phyloP scores from a whole-genome alignment of 2,113 vertebrate genomes.

The Barbus barbus region DNA sequence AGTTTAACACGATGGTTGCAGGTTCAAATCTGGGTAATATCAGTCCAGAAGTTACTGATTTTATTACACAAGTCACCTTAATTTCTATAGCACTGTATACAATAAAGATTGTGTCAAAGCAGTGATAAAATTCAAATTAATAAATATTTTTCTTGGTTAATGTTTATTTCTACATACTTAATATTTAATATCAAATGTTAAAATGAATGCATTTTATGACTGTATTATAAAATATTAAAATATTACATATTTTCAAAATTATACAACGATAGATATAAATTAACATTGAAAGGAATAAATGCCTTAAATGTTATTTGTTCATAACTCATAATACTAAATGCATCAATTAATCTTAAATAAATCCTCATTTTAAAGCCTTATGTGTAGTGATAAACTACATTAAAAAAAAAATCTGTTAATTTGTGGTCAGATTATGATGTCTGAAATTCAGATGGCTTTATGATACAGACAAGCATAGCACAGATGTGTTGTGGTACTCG shows the following conservation, averaged over 20 bases:
- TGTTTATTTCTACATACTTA: background rate
- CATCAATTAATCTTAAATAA: background rate
- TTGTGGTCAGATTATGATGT: background rate
- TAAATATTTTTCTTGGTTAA: background rate
- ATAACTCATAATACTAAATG: background rate
- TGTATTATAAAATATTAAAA: background rate
- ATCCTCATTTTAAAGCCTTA: background rate
- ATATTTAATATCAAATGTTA: background rate
- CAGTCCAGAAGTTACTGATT: too few relatives aligned
- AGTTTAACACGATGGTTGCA: too few relatives aligned
- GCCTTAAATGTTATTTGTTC: background rate
- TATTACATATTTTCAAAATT: too few relatives aligned
- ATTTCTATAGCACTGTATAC: too few relatives aligned
- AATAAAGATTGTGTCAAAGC: too few relatives aligned
- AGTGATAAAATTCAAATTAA: too few relatives aligned
- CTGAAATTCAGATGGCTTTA: background rate
- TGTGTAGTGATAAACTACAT: background rate
- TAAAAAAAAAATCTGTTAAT: background rate
- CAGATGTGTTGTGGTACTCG: background rate
- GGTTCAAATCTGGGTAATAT: too few relatives aligned
- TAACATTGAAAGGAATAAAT: background rate
- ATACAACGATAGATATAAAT: too few relatives aligned
- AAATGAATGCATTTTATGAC: background rate
- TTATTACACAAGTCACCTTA: too few relatives aligned
- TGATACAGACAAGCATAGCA: background rate